phyloP scores from a whole-genome alignment of 2,797 vertebrate species.

The Numenius phaeopus region DNA sequence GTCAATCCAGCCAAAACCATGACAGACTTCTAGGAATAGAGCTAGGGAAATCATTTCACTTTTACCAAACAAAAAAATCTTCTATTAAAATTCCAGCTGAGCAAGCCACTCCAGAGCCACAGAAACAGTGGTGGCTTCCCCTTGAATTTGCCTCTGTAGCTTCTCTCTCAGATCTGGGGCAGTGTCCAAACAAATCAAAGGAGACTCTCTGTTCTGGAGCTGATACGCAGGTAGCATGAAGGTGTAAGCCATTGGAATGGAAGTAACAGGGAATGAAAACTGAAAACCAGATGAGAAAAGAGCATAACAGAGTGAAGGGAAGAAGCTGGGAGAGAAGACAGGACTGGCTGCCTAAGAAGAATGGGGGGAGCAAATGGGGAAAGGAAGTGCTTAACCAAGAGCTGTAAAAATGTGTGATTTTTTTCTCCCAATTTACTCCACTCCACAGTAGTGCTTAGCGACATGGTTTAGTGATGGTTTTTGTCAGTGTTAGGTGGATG shows the following conservation, averaged over 20 bases:
- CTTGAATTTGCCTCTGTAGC: not conserved
- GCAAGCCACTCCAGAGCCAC: not conserved
- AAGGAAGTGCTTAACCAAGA: not conserved
- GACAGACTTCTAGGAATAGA: not conserved
- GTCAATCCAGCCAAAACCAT: too few species aligned
- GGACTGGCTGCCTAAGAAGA: not conserved
- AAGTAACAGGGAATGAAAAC: not conserved
- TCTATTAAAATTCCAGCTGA: not conserved
- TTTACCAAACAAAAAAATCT: not conserved
- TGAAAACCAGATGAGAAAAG: not conserved
- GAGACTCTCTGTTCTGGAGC: not conserved
- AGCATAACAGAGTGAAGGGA: not conserved
- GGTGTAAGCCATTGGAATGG: not conserved
- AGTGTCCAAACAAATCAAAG: not conserved
- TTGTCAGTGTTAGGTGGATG: too few species aligned
- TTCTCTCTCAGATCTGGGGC: not conserved
- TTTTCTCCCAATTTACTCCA: not conserved
- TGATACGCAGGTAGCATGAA: not conserved
- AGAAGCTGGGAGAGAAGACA: not conserved
- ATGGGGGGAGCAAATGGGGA: not conserved
- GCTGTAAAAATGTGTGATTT: not conserved
- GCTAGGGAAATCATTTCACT: not conserved
- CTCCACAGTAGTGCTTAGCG: too few species aligned
- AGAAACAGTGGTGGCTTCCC: not conserved
- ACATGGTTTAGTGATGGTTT: too few species aligned